A percentile compares a stretch with the other conserved stretches of the same genome.
phyloP scores from a whole-genome alignment of 2,113 vertebrate species.

The Chascanopsetta lugubris region DNA sequence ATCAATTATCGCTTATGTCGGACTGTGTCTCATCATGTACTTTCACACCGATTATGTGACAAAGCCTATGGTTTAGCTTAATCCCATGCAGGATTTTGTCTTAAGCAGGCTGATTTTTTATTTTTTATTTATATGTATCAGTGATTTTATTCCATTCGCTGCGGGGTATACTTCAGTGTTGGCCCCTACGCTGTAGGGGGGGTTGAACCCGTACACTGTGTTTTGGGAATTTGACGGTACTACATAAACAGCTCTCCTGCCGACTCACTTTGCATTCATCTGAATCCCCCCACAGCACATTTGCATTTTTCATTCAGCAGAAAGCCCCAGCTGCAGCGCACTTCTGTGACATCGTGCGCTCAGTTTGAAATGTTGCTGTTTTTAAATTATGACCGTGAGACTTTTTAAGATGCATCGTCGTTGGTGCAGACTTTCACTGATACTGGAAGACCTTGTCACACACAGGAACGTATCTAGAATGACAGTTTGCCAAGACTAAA shows the following conservation, averaged over 20 bases:
- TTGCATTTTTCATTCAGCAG: slow-evolving; percentile 27
- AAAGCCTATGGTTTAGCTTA: slow-evolving; percentile 64
- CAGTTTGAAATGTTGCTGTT: slow-evolving; percentile 12
- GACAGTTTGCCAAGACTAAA: background rate
- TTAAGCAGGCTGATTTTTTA: slow-evolving; percentile 49
- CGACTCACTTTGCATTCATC: slow-evolving; percentile 13
- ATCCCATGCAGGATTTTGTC: slow-evolving; percentile 64
- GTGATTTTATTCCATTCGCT: slow-evolving; percentile 20
- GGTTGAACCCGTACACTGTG: slow-evolving; percentile 13
- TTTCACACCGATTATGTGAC: slow-evolving; percentile 66
- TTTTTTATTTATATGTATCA: slow-evolving; percentile 10
- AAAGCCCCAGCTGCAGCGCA: slow-evolving; percentile 18
- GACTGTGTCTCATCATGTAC: slow-evolving; percentile 37
- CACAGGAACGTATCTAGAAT: no score
- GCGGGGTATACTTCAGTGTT: slow-evolving; percentile 6
- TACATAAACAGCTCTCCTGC: background rate
- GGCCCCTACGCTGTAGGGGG: background rate
- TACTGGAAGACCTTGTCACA: background rate
- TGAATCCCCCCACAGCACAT: slow-evolving; percentile 14
- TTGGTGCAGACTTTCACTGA: background rate
- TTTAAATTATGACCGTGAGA: background rate
- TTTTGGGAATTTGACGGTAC: slow-evolving; percentile 1
- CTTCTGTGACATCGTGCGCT: slow-evolving; percentile 12
- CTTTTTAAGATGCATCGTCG: slow-evolving; percentile 8
- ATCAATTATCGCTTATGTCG: slow-evolving; percentile 52